Evolutionary conservation across 1,140 invertebrate species (phyloP), one percentile per base, ranked within the genome.

Genomic region (Drosophila bifasciata): DNA sequence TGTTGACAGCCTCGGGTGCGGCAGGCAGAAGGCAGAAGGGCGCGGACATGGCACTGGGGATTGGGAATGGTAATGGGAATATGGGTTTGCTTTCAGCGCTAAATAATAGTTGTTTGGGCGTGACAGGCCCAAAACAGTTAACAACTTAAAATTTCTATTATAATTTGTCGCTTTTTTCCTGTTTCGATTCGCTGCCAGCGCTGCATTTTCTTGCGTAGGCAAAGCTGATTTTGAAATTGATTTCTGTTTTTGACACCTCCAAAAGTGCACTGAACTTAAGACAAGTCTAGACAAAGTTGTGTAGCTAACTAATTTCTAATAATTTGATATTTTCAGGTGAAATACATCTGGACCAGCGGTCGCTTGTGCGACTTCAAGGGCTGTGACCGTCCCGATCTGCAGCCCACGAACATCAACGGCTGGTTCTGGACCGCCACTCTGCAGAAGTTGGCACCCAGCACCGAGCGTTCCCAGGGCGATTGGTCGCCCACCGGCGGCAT

Each of bases 361-460:
- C 95, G 96, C 56, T 92, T 96, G 16, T 97, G 96, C 81, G 96
- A 97, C 91, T 97, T 97, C 93, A 95, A 96, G 89, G 96, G 96
- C 44, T 97, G 96, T 79, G 95, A 96, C 72, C 94, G 95, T 62
- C 94, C 95, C 15, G 96, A 97, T 89, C 92, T 97, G 48, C 93
- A 95, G 71, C 96, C 96, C 8, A 92, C 94, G n/a, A 93, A 94
- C 28, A 92, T 96, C 49, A 96, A 97, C 74, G 96, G 96, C 15
- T 97, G 96, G 96, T 97, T 97, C 93, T 97, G 96, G 96, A 96
- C 96, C 13, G 96, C 95, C 5, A 95, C 95, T 63, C 93, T 96
- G 15, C 95, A 96, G 90, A 96, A 96, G 90, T 91, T 97, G 64
- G 95, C 95, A 1, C 95, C 96, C 16, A 95, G 95, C 16, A 95